Conservation (phyloP, 2,113 vertebrate species). For the Megaleporinus macrocephalus region DNA sequence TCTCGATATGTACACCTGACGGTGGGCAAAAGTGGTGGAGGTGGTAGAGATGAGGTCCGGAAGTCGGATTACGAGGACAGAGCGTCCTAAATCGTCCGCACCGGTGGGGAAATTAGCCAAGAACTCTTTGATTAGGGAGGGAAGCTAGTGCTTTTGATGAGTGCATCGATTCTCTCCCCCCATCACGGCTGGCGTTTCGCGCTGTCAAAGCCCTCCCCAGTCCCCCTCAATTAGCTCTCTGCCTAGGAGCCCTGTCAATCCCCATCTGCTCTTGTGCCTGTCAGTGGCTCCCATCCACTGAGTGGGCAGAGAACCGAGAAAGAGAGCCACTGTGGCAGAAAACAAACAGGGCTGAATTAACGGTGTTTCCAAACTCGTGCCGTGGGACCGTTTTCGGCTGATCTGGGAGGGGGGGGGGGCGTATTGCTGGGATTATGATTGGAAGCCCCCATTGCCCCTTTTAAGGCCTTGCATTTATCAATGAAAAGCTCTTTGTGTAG, state of each 20-base stretch:
- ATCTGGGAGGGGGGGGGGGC: background rate
- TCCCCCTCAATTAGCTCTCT: conserved; percentile 77
- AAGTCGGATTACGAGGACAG: conserved; percentile 31
- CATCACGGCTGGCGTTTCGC: conserved; percentile 61
- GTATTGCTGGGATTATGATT: conserved; percentile 11
- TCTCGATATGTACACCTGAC: background rate
- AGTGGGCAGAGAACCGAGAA: conserved; percentile 39
- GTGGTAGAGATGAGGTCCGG: conserved; percentile 18
- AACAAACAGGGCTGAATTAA: conserved; percentile 46
- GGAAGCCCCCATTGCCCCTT: conserved; percentile 19
- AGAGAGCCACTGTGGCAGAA: conserved; percentile 35
- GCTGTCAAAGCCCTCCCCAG: conserved; percentile 68
- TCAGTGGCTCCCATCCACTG: conserved; percentile 70
- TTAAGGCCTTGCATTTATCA: conserved; percentile 31
- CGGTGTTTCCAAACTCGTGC: conserved; percentile 31
- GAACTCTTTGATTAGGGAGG: conserved; percentile 29
- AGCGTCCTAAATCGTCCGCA: conserved; percentile 16
- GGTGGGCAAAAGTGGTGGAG: background rate
- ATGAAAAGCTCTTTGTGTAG: background rate
- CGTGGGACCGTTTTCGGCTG: conserved; percentile 7
- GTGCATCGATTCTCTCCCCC: conserved; percentile 74
- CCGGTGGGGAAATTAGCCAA: conserved; percentile 17
- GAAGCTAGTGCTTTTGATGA: conserved; percentile 49
- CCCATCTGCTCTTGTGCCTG: conserved; percentile 73
- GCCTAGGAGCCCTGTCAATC: conserved; percentile 73